phyloP scores from a whole-genome alignment of 2,888 invertebrate genomes.

The Steinernema hermaphroditum region DNA sequence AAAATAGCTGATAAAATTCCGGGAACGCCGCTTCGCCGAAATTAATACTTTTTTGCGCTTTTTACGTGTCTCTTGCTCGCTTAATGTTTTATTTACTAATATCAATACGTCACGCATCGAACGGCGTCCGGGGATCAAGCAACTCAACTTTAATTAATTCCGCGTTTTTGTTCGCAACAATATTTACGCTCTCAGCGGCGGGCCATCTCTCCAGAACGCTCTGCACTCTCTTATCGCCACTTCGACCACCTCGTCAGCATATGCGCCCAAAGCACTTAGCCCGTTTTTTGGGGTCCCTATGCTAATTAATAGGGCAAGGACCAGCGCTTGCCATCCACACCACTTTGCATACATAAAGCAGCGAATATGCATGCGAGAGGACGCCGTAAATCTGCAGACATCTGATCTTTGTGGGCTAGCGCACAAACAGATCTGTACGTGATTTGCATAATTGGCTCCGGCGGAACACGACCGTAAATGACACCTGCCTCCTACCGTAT shows the following conservation, averaged over 20 bases:
- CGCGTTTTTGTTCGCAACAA: neutral
- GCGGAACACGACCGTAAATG: neutral
- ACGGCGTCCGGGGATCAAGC: neutral
- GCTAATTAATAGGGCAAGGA: conserved; percentile 3
- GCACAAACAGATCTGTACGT: neutral
- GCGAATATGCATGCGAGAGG: too few species aligned
- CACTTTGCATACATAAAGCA: neutral
- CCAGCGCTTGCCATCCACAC: neutral
- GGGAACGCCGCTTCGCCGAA: too few species aligned
- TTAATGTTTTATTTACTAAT: too few species aligned
- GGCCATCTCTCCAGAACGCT: neutral
- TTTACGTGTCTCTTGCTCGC: too few species aligned
- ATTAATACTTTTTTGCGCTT: too few species aligned
- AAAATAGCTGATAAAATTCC: too few species aligned
- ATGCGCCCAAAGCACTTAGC: neutral
- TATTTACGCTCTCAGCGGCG: neutral
- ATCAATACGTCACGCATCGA: too few species aligned
- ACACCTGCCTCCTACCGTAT: conserved; percentile 8
- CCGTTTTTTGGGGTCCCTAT: neutral
- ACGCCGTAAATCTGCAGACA: neutral
- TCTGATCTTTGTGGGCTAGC: neutral
- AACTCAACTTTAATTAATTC: neutral
- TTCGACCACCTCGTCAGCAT: neutral
- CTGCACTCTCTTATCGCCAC: neutral
- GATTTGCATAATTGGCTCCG: conserved; percentile 18